Base-by-base conservation (phyloP, 2,797 vertebrate species). In the Scarus forsteni region DNA sequence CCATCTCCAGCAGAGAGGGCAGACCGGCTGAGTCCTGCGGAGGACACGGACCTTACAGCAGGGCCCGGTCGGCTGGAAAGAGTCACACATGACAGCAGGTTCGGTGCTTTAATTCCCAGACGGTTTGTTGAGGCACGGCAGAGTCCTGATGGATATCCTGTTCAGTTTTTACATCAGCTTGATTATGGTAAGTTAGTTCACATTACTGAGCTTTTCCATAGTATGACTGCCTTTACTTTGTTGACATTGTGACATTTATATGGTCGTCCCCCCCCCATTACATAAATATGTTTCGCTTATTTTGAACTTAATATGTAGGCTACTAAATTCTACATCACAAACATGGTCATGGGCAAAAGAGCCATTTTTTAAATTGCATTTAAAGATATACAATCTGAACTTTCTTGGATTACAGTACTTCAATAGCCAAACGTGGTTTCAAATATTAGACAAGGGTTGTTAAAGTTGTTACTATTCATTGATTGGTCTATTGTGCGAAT, bases 151-250 rank as follows among this genome's bases (percentile, higher is more conserved):
- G 45, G 36, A 46, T 82, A 60, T 51, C n/a, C 60, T 1, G 15
- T 61, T 3, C 50, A 9, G 14, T 1, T 51, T 48, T 36, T 78
- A 6, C 57, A 55, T 1, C 38, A 56, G 1, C 12, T 48, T 35
- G 42, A 72, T 36, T 90, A 81, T 60, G 66, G 92, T 93, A 82
- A 91, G 86, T 16, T 19, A 0, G 27, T 58, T 18, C 0, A 15
- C 13, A 48, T 53, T 48, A 34, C 42, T 53, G 10, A 9, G 8
- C 51, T 3, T 46, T 5, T 46, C 50, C 13, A 46, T 8, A 40
- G 6, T 40, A 40, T 40, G 8, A 40, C 10, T 6, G 11, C 7
- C 39, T 9, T 40, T 3, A 1, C 1, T 9, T 40, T 40, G 11
- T 42, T 12, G 3, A 10, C 3, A 42, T 13, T 4, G 27, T 27